Conservation (phyloP, 2,113 vertebrate species). For the Phyllostomus discolor region DNA sequence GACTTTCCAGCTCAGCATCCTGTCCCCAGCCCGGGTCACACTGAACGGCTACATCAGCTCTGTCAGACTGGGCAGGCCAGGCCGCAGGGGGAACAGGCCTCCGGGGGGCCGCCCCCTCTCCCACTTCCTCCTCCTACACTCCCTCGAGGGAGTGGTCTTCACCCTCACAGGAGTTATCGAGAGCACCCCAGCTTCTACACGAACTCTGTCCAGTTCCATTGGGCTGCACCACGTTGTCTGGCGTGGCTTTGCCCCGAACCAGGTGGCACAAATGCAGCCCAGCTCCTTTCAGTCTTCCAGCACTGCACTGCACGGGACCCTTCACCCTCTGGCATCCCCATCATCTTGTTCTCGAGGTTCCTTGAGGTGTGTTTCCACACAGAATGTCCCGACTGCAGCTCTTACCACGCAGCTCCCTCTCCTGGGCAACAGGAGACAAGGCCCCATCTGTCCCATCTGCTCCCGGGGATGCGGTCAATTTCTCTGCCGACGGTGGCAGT, state of each 20-base stretch:
- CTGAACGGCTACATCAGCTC: neutral
- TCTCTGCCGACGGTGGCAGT: conserved; percentile 11
- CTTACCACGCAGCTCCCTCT: conserved; percentile 71
- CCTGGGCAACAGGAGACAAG: conserved; percentile 63
- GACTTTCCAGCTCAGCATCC: neutral
- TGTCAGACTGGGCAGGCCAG: neutral
- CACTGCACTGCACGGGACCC: conserved; percentile 73
- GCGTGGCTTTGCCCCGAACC: conserved; percentile 60
- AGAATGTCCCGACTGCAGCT: conserved; percentile 21
- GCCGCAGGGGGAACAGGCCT: neutral
- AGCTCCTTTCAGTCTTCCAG: conserved; percentile 71
- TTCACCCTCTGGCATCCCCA: conserved; percentile 67
- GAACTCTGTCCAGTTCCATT: neutral
- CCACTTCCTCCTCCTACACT: neutral
- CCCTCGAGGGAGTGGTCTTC: conserved; percentile 46
- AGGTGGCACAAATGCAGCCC: conserved; percentile 71
- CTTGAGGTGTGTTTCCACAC: conserved; percentile 62
- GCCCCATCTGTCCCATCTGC: conserved; percentile 32
- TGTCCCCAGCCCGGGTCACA: neutral
- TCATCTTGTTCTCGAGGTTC: conserved; percentile 75
- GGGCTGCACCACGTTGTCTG: conserved; percentile 53
- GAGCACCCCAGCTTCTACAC: conserved; percentile 63
- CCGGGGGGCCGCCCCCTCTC: neutral
- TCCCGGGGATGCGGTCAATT: conserved; percentile 38
- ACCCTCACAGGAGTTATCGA: conserved; percentile 48